Evolutionary conservation across 1,140 invertebrate genomes (phyloP), one percentile per base, ranked within the genome.

Genomic region (Drosophila quadrilineata): DNA sequence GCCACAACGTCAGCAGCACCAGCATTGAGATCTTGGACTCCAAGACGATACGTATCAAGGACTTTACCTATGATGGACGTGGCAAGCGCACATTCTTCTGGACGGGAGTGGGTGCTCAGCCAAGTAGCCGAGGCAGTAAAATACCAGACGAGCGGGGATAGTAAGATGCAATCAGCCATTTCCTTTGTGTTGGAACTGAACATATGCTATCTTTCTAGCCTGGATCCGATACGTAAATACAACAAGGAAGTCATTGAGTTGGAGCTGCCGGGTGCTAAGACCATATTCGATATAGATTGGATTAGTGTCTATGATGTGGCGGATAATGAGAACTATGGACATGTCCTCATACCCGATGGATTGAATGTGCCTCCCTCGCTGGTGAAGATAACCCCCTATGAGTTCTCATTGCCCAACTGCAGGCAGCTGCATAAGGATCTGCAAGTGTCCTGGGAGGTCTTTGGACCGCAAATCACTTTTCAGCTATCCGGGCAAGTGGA

Each of bases 101-200:
- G 94, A 94, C 96, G 6, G 97, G 97, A 3, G 93, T 94, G 52
- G 96, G 96, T 0, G 94, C 96, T n/a, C 94, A 96, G 86, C 96
- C 96, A 0, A 94, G 94, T 3, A 92, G 93, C 6, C 94, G 95
- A 67, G 96, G 96, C 1, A 91, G 89, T 24, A 95, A 95, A 91
- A 93, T 98, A 57, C 96, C 96, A 1, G 96, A 98, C 90, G 97
- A 98, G 91, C 93, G 94, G 71, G 96, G 96, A 93, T 98, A 97
- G 96, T 97, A 90, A 95, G 95, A 3, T n/a, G 5, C 1, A 12
- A 16, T 21, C 1, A 33, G 2, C 5, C 9, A 24, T 24, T 17
- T 17, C 3, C 3, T 0, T 5, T 41, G 4, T 41, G 19, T 26
- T n/a, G 17, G n/a, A n/a, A n/a, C n/a, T 36, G 6, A 17, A 9